These are phyloP conservation scores for Agrotis puta DNA, from an alignment of 2,888 invertebrate genomes.

Conservation along the genomic window DNA sequence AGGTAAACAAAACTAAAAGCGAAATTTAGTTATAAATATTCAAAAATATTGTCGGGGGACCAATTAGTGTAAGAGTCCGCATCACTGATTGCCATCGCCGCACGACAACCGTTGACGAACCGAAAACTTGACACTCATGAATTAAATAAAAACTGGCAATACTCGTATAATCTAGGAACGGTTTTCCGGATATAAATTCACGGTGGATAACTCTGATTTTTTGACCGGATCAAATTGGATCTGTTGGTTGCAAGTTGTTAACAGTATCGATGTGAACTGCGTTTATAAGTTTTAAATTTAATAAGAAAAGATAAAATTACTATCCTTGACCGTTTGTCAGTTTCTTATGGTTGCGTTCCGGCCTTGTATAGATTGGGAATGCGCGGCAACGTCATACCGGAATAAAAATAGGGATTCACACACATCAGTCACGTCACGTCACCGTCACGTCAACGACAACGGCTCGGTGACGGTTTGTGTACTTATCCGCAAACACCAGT, in stretches of 20 bases:
- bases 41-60: slow-evolving; percentile 49
- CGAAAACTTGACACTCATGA: slow-evolving; percentile 50
- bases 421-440: no score
- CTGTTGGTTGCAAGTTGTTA: slow-evolving; percentile 32
- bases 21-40: slow-evolving; percentile 51
- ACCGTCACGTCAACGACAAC: no score
- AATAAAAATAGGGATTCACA: no score
- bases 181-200: slow-evolving; percentile 40
- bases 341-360: no score
- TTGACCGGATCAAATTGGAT: slow-evolving; percentile 23
- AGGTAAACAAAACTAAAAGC: no score
- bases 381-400: no score
- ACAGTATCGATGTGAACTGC: not conserved
- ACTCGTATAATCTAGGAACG: slow-evolving; percentile 33
- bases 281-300: not conserved
- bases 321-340: no score
- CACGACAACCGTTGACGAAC: slow-evolving; percentile 56
- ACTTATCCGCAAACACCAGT: no score
- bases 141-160: slow-evolving; percentile 44
- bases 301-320: no score
- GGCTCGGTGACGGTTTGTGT: no score
- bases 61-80: slow-evolving; percentile 63
- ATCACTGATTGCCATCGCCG: slow-evolving; percentile 59
- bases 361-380: no score
- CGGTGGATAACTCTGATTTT: slow-evolving; percentile 31